Conservation (phyloP, 2,888 invertebrate genomes). For the Eupithecia inturbata region DNA sequence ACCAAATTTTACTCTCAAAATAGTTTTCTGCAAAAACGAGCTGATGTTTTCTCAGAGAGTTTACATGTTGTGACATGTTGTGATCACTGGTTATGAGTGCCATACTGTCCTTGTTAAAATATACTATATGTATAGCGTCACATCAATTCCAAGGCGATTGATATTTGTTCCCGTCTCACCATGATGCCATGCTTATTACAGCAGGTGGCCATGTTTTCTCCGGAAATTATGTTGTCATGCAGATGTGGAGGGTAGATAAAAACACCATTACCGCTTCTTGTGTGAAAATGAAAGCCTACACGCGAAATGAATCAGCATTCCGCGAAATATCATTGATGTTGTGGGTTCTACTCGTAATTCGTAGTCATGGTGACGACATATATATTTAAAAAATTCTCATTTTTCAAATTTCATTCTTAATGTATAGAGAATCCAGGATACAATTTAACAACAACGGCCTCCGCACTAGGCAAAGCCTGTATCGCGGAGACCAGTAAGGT, state of each 20-base stretch:
- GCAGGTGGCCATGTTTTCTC: constrained; percentile 6
- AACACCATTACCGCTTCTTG: constrained; percentile 26
- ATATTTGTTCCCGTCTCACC: neutral
- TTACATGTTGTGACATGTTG: too few species aligned
- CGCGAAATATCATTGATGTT: neutral
- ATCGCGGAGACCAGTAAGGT: too few species aligned
- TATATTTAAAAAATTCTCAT: too few species aligned
- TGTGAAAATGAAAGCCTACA: constrained; percentile 14
- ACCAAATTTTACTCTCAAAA: too few species aligned
- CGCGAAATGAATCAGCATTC: constrained; percentile 39
- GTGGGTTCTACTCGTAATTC: neutral
- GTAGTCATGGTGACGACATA: constrained; percentile 1
- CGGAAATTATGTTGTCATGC: constrained; percentile 27
- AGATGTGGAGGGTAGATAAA: constrained; percentile 29
- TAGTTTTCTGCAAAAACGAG: too few species aligned
- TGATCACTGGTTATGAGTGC: too few species aligned
- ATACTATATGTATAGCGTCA: neutral
- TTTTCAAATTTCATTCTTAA: too few species aligned
- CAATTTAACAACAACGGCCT: too few species aligned
- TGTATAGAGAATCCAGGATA: too few species aligned
- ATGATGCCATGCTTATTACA: neutral
- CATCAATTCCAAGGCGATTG: neutral
- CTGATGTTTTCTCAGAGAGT: too few species aligned
- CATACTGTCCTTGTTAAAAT: too few species aligned
- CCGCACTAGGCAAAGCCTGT: too few species aligned